Evolutionary conservation across 2,113 vertebrate genomes (phyloP), one percentile per base, ranked within the genome.

Genomic region (Pristiophorus japonicus): DNA sequence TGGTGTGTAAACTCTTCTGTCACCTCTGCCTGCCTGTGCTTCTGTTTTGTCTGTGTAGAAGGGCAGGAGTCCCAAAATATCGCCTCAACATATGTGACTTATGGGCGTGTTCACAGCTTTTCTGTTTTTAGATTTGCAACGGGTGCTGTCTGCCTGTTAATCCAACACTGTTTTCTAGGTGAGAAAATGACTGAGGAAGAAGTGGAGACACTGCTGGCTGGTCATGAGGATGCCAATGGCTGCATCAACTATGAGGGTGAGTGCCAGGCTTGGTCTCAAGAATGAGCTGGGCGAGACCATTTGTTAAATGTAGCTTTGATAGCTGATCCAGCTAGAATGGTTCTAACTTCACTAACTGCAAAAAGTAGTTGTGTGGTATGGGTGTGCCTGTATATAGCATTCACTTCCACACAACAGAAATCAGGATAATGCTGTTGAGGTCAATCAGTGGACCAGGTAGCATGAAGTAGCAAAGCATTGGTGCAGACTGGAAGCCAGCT

Each of bases 241-340:
- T 99, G 98, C 97, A 99, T 99, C 97, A 99, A 99, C 97, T 99
- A 99, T 34, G 98, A 99, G 98, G 99, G 98, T 99, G 96, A 97
- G 97, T 84, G 30, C 38, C 18, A 6, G 38, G 16, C 65, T 4
- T 63, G 38, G 45, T 0, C 1, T 62, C 4, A 34, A 55, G 45
- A 88, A 34, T 88, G 47, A 88, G 1, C 30, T 34, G 30, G 70
- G 70, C 34, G 30, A 73, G 27, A 73, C 8, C 30, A 34, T 22
- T 4, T 81, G 7, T 38, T 45, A 63, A 38, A 8, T n/a, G 20
- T 62, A 4, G 51, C n/a, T 34, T 59, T 90, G 47, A 51, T 11
- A 55, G 47, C 45, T 87, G 47, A 90, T 90, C 0, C 27, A 34
- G 14, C 22, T 87, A 24, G 84, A 11, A 87, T 87, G 84, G 20